Percentiles rank a stretch among this genome's conserved stretches.
These are phyloP conservation scores for Lobophora halterata DNA, from an alignment of 2,888 invertebrate genomes.

Conservation along the genomic window DNA sequence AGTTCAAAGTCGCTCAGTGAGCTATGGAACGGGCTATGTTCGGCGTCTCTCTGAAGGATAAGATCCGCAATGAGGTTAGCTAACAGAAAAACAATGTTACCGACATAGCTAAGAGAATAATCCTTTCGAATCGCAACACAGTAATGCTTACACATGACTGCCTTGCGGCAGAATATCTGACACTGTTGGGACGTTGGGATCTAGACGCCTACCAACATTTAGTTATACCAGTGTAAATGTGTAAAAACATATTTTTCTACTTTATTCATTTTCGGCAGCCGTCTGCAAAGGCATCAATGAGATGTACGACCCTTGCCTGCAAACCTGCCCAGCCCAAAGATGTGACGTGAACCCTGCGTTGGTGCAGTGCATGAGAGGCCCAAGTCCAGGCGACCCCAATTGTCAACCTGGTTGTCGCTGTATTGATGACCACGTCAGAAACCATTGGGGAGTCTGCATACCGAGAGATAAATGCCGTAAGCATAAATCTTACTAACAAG, in stretches of 20 bases:
- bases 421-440: slow-evolving; percentile 33
- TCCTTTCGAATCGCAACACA: too few species aligned
- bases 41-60: too few species aligned
- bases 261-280: slow-evolving; percentile 17
- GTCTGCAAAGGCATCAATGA: slow-evolving; percentile 32
- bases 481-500: too few species aligned
- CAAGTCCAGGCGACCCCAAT: slow-evolving; percentile 38
- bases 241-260: not conserved
- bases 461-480: slow-evolving; percentile 35
- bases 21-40: too few species aligned
- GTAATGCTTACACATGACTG: too few species aligned
- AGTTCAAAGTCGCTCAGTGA: too few species aligned
- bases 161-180: too few species aligned
- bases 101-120: too few species aligned
- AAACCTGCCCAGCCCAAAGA: slow-evolving; percentile 31
- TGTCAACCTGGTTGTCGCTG: slow-evolving; percentile 44
- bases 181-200: too few species aligned
- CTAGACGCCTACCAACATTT: too few species aligned
- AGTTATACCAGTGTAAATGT: not conserved
- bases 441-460: slow-evolving; percentile 33
- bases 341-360: slow-evolving; percentile 37
- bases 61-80: too few species aligned
- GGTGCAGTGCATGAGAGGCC: slow-evolving; percentile 33
- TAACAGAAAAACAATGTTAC: too few species aligned
- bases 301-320: slow-evolving; percentile 34